phyloP scores from a whole-genome alignment of 2,113 vertebrate species.

The Abramis brama region DNA sequence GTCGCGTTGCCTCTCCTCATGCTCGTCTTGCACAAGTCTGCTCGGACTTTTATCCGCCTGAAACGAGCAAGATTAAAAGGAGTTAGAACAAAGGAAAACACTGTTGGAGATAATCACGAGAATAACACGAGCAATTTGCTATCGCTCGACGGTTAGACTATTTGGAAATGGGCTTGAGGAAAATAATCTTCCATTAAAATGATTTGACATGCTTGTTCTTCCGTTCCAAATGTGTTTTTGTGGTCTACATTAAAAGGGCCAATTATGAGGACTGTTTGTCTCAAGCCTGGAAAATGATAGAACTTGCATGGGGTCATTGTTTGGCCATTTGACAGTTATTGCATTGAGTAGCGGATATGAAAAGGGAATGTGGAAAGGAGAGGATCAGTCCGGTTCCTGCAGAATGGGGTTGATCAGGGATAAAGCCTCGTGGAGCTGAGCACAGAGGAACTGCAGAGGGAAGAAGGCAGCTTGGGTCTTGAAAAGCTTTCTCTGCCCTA shows the following conservation, averaged over 20 bases:
- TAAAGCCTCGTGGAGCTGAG: neutral
- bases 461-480: neutral
- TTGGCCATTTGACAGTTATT: constrained; percentile 40
- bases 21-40: constrained; percentile 18
- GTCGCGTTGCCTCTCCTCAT: neutral
- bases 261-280: constrained; percentile 42
- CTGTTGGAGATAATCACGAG: constrained; percentile 50
- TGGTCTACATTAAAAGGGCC: constrained; percentile 31
- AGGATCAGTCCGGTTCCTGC: neutral
- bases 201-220: constrained; percentile 45
- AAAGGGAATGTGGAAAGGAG: neutral
- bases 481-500: neutral
- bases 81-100: constrained; percentile 43
- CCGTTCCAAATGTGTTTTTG: neutral
- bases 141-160: constrained; percentile 3
- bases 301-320: constrained; percentile 22
- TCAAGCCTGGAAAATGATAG: neutral
- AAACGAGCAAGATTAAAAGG: constrained; percentile 40
- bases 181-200: constrained; percentile 54
- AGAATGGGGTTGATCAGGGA: constrained; percentile 20
- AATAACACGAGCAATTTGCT: constrained; percentile 53
- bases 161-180: constrained; percentile 45
- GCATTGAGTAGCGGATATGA: constrained; percentile 4
- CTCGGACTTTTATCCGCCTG: constrained; percentile 13
- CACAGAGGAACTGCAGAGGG: neutral